Conservation (phyloP, 2,113 vertebrate genomes). For the Toxotes jaculatrix region DNA sequence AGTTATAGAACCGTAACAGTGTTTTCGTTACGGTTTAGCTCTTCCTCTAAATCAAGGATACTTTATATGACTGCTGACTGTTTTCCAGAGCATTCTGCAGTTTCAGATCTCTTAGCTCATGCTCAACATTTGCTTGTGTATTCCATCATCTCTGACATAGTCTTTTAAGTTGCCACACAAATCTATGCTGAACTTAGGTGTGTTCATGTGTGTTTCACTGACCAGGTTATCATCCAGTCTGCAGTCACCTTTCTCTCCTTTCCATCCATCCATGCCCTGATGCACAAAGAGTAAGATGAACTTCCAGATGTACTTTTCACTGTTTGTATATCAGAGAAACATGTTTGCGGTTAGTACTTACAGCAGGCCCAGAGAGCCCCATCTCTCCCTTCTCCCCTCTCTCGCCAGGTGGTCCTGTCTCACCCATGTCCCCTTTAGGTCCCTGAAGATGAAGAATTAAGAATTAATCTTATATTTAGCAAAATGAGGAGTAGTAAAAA, state of each 20-base stretch:
- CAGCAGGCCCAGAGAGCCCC: slow-evolving; percentile 89
- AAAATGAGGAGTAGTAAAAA: background rate
- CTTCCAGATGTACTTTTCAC: background rate
- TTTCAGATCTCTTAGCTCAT: background rate
- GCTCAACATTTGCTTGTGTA: background rate
- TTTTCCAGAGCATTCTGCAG: no score
- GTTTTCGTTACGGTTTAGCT: background rate
- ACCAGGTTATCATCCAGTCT: slow-evolving; percentile 92
- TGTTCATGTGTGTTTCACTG: slow-evolving; percentile 67
- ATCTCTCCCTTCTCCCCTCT: slow-evolving; percentile 91
- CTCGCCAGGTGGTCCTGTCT: slow-evolving; percentile 85
- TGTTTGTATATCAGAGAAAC: background rate
- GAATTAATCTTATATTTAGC: slow-evolving; percentile 1
- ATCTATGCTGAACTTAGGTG: background rate
- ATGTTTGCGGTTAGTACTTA: slow-evolving; percentile 75
- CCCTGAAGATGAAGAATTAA: slow-evolving; percentile 81
- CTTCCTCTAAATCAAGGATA: background rate
- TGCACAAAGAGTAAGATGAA: slow-evolving; percentile 43
- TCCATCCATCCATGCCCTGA: slow-evolving; percentile 90
- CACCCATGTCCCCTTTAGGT: slow-evolving; percentile 88
- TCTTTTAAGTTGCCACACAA: background rate
- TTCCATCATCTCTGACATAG: background rate
- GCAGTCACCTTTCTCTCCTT: slow-evolving; percentile 91
- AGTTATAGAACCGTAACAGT: background rate
- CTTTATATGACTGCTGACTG: background rate